Base-by-base conservation (phyloP, 2,888 invertebrate species). In the Deroplatys truncata region DNA sequence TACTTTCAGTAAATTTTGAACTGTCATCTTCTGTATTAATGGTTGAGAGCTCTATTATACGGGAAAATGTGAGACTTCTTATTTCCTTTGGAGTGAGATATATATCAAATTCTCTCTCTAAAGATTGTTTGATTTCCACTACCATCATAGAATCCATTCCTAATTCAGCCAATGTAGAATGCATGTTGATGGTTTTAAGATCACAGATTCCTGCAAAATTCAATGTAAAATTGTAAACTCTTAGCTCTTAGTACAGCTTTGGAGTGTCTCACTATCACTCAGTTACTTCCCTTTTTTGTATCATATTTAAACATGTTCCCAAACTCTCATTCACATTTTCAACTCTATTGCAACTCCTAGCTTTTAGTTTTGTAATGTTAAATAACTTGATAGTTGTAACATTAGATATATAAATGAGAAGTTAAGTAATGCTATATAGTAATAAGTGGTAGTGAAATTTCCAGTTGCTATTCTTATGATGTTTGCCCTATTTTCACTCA, bases 141-240 rank as follows among this genome's bases (percentile, higher is more conserved):
- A 98, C 98, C 98, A 98, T 99, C 94, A 99, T 96, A 2, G 99
- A 99, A 94, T 99, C 99, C 96, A 99, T 97, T 82, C 99, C 99
- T 91, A 99, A 94, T 93, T 99, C 99, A 1, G 98, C 97, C 2
- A 99, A 94, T 49, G 94, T 94, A n/a, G 94, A 90, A 49, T 91
- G 90, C 35, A 90, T 95, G 85, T 97, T 96, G 0, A 96, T 95
- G 0, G 95, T 95, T 93, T 96, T 97, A 92, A 96, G 93, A 92
- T 97, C 96, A 91, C 95, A 94, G 91, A 96, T 94, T 91, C 95
- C 95, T 95, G 90, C 9, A 88, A 90, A 84, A 86, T 20, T 29
- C 49, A 31, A 82, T 94, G 16, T n/a, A 28, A 29, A 25, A 83
- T 13, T 20, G 91, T 90, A 94, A 94, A 90, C n/a, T 94, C 93